A percentile compares a stretch with the other conserved stretches of the same genome.
These are phyloP conservation scores for Amphiprion clarkii DNA, from an alignment of 2,797 vertebrate species.

Conservation along the genomic window DNA sequence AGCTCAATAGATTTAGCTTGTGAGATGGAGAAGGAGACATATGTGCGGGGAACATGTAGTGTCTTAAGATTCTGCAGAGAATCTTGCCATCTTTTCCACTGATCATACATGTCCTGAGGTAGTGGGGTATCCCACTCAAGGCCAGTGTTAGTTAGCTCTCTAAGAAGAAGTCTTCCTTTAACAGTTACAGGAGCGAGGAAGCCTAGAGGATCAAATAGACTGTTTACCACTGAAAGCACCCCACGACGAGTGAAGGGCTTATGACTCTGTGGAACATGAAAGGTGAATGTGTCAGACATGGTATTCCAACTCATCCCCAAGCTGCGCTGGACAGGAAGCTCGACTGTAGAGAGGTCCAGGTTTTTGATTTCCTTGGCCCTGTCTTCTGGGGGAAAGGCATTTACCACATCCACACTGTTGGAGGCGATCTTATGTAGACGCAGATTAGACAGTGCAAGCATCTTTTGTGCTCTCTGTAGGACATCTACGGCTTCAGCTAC, in stretches of 20 bases:
- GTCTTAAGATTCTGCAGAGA: too few species aligned
- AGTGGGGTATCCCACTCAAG: too few species aligned
- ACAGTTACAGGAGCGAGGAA: too few species aligned
- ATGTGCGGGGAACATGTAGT: too few species aligned
- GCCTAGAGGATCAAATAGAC: too few species aligned
- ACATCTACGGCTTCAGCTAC: constrained; percentile 20
- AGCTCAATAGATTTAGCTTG: too few species aligned
- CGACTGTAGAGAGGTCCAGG: constrained; percentile 3
- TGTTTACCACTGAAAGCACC: not conserved
- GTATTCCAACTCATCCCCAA: constrained; percentile 5
- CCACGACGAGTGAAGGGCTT: constrained; percentile 22
- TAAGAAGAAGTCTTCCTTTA: too few species aligned
- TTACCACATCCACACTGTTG: constrained; percentile 30
- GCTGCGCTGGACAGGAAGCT: not conserved
- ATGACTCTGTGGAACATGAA: constrained; percentile 1
- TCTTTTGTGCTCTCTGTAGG: constrained; percentile 30
- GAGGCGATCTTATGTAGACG: constrained; percentile 38
- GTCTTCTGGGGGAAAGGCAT: constrained; percentile 18
- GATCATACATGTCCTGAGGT: too few species aligned
- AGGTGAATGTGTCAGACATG: constrained; percentile 7
- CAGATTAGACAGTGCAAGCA: constrained; percentile 28
- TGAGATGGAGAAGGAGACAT: too few species aligned
- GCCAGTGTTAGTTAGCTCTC: too few species aligned
- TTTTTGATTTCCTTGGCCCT: constrained; percentile 35
- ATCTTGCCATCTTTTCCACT: too few species aligned